Evolutionary conservation across 2,888 invertebrate species (phyloP), one percentile per base, ranked within the genome.

Genomic region (Byasa hedistus): DNA sequence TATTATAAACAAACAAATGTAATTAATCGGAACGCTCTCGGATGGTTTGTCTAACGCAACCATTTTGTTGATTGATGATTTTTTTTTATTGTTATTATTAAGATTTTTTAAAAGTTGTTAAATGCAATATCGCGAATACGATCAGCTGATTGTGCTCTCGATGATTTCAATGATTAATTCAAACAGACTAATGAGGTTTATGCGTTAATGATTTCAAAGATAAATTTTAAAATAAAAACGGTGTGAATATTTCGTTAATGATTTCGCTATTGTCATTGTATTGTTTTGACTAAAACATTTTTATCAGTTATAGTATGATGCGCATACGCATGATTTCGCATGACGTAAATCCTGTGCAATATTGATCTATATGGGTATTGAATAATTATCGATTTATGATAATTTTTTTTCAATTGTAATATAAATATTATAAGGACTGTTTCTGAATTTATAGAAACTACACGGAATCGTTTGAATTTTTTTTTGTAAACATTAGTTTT

Each of bases 51-150:
- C 83, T 84, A 78, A 78, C 78, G 79, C 80, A 79, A 81, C 76
- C 86, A 39, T 90, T 87, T 91, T 91, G 89, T 91, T 91, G 82
- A 82, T 86, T 86, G n/a, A 86, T 83, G 86, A 66, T 62, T 66
- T 39, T 39, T 39, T 87, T 77, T 75, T 88, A 89, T 90, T 91
- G 90, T 90, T 91, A 88, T 90, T 84, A 87, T 87, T 91, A 89
- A 90, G 87, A 89, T 83, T 88, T 90, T 91, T 89, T 39, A 39
- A 88, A 90, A 81, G 80, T 90, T 91, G 91, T 91, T 90, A 85
- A 85, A 77, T 84, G 82, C 87, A 87, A 88, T 84, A 82, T 81
- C 79, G 73, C 76, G 74, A 75, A 75, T 76, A 77, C 77, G 77
- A 77, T 75, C 69, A 76, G 73, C 76, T 74, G 80, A 80, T 80